These are phyloP conservation scores for Drosophila subquinaria DNA, from an alignment of 2,888 invertebrate genomes.

Conservation along the genomic window DNA sequence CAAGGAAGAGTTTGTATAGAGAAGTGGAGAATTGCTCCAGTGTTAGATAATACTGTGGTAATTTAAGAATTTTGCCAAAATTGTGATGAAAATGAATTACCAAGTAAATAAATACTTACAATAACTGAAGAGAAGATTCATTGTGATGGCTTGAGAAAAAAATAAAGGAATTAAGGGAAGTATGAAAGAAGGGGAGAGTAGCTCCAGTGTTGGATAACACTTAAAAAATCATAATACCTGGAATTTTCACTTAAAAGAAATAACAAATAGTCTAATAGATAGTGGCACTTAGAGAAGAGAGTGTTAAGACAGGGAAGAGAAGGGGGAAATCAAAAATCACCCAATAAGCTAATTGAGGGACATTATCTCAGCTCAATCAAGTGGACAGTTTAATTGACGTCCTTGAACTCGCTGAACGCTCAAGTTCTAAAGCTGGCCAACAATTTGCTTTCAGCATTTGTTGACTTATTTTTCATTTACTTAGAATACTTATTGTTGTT, in stretches of 20 bases:
- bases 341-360: conserved; percentile 17
- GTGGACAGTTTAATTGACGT: conserved; percentile 32
- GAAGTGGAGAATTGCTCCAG: background rate
- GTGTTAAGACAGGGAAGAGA: background rate
- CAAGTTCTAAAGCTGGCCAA: conserved; percentile 27
- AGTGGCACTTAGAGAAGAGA: background rate
- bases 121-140: background rate
- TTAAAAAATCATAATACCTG: background rate
- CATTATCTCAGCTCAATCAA: conserved; percentile 22
- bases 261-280: no score
- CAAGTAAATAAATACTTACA: conserved; percentile 16
- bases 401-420: conserved; percentile 57
- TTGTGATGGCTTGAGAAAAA: background rate
- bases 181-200: background rate
- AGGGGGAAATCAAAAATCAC: background rate
- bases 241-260: no score
- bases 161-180: background rate
- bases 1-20: background rate
- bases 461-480: conserved; percentile 42
- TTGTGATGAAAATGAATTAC: conserved; percentile 37
- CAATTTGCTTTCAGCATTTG: conserved; percentile 19
- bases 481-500: conserved; percentile 22
- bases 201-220: background rate
- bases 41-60: background rate
- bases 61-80: conserved; percentile 6